Evolutionary conservation across 2,797 vertebrate species (phyloP).

Genomic region (Rhinatrema bivittatum): DNA sequence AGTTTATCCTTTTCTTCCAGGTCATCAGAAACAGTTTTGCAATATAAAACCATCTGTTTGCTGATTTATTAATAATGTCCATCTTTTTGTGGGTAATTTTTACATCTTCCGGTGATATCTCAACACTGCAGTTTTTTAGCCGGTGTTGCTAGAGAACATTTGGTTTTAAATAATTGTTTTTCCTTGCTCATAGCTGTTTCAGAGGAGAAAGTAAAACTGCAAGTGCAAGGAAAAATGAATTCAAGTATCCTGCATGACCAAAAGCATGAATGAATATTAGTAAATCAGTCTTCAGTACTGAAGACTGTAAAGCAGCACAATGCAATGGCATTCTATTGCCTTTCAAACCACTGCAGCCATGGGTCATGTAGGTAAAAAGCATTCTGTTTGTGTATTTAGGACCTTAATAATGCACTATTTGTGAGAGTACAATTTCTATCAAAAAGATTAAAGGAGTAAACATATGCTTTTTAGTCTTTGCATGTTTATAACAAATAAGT

Average conservation of each 20-base stretch:
- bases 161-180: slow-evolving; percentile 29
- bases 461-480: no score
- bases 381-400: slow-evolving; percentile 31
- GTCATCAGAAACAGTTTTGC: slow-evolving; percentile 16
- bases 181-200: slow-evolving; percentile 23
- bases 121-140: no score
- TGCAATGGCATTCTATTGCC: slow-evolving; percentile 32
- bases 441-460: no score
- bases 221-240: slow-evolving; percentile 28
- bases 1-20: background rate
- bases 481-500: no score
- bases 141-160: no score
- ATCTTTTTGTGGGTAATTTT: slow-evolving; percentile 17
- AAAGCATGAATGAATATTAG: slow-evolving; percentile 27
- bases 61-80: slow-evolving; percentile 23
- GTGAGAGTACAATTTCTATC: no score
- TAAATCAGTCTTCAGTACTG: no score
- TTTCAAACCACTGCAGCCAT: slow-evolving; percentile 14
- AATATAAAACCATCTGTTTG: slow-evolving; percentile 1
- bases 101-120: slow-evolving; percentile 24
- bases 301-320: slow-evolving; percentile 11
- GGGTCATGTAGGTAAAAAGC: slow-evolving; percentile 27
- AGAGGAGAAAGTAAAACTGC: slow-evolving; percentile 33
- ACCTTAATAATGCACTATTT: slow-evolving; percentile 7
- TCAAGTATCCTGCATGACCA: slow-evolving; percentile 29